These are phyloP conservation scores for Camponotus fellah DNA, from an alignment of 2,888 invertebrate genomes.

Conservation along the genomic window DNA sequence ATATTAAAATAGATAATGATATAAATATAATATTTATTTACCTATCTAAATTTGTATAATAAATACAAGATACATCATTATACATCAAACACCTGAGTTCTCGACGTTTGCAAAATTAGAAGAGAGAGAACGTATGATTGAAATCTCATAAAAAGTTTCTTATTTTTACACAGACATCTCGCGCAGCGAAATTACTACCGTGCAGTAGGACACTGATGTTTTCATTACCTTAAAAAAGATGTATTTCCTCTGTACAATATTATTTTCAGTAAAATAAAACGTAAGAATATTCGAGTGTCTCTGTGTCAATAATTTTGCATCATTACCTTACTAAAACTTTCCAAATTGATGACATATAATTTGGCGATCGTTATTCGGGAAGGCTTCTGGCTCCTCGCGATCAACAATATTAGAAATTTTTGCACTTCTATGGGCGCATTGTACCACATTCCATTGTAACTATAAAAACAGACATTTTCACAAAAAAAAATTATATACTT, in stretches of 20 bases:
- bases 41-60: neutral
- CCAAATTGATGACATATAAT: slow-evolving; percentile 17
- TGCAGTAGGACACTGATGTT: slow-evolving; percentile 38
- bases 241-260: neutral
- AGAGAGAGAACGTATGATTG: neutral
- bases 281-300: neutral
- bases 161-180: neutral
- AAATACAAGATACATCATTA: neutral
- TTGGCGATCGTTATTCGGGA: slow-evolving; percentile 19
- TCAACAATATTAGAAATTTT: slow-evolving; percentile 13
- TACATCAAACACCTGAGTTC: slow-evolving; percentile 16
- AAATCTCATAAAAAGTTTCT: neutral
- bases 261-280: neutral
- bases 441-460: slow-evolving; percentile 40
- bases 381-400: slow-evolving; percentile 14
- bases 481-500: neutral
- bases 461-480: slow-evolving; percentile 5
- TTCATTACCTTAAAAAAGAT: slow-evolving; percentile 40
- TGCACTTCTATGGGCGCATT: neutral
- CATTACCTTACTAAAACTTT: slow-evolving; percentile 25
- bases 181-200: slow-evolving; percentile 30
- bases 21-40: slow-evolving; percentile 13
- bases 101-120: neutral
- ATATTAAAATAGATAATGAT: neutral
- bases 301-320: neutral